Conservation (phyloP, 2,113 vertebrate genomes). For the Prietella phreatophila region DNA sequence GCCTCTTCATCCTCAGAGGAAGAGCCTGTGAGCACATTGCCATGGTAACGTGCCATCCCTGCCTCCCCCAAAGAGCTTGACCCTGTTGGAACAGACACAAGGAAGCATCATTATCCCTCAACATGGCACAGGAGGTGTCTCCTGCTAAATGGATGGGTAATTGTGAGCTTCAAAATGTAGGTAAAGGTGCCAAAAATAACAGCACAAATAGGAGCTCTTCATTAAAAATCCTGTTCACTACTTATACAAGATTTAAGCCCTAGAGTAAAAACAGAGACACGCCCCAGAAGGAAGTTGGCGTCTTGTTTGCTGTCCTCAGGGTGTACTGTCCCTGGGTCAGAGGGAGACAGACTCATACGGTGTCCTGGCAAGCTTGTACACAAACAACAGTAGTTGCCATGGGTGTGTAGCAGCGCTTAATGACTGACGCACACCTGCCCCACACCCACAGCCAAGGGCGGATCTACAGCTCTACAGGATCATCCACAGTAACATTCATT, state of each 20-base stretch:
- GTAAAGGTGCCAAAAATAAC: neutral
- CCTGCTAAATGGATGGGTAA: neutral
- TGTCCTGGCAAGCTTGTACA: conserved; percentile 51
- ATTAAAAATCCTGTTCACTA: neutral
- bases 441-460: conserved; percentile 45
- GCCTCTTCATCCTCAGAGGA: conserved; percentile 58
- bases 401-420: conserved; percentile 63
- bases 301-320: conserved; percentile 53
- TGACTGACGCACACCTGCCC: conserved; percentile 65
- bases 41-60: conserved; percentile 69
- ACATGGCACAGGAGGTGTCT: neutral
- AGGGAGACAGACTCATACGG: conserved; percentile 46
- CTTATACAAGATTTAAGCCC: neutral
- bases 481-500: conserved; percentile 61
- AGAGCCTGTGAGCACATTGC: conserved; percentile 68
- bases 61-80: conserved; percentile 50
- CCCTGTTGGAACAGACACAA: conserved; percentile 14
- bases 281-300: conserved; percentile 31
- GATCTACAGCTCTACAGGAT: conserved; percentile 58
- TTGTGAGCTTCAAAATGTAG: neutral
- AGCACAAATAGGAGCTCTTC: neutral
- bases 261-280: conserved; percentile 7
- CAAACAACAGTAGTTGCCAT: conserved; percentile 59
- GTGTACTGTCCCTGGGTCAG: conserved; percentile 50
- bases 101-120: neutral